A percentile compares a stretch with the other conserved stretches of the same genome.
Conservation (phyloP, 2,888 invertebrate genomes). For the Luperina testacea region DNA sequence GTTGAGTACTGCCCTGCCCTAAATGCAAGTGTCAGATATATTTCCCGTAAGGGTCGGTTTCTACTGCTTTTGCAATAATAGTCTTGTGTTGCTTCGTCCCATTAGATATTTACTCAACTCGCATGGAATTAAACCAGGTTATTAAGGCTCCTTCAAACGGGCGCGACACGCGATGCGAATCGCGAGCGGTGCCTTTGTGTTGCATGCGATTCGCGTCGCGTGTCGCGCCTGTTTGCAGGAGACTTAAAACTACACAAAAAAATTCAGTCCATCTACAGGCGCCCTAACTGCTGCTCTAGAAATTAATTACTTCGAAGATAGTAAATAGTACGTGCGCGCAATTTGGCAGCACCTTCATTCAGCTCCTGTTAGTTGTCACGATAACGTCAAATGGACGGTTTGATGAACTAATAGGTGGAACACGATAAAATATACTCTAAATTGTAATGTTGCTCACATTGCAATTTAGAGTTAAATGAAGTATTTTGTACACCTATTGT, state of each 20-base stretch:
- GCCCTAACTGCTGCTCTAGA: constrained; percentile 50
- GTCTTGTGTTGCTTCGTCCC: not conserved
- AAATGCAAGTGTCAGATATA: not conserved
- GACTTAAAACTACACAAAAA: constrained; percentile 24
- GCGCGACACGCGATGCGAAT: too few species aligned
- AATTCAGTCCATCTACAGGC: constrained; percentile 18
- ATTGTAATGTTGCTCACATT: not conserved
- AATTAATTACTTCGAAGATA: constrained; percentile 74
- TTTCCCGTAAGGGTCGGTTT: not conserved
- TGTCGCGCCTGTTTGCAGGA: too few species aligned
- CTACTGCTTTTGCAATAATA: not conserved
- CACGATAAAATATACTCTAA: constrained; percentile 5
- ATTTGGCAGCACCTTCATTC: constrained; percentile 67
- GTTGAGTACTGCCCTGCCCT: not conserved
- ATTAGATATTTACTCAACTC: constrained; percentile 6
- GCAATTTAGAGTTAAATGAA: not conserved
- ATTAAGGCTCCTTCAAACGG: too few species aligned
- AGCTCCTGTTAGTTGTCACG: constrained; percentile 60
- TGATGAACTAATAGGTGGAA: constrained; percentile 64
- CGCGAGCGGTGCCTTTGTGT: too few species aligned
- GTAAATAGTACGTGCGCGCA: constrained; percentile 70
- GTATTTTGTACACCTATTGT: not conserved
- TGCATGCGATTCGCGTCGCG: too few species aligned
- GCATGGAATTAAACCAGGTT: constrained; percentile 39
- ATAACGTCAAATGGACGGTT: constrained; percentile 68